These are phyloP conservation scores for Podocnemis expansa DNA, from an alignment of 2,113 vertebrate species.

Conservation along the genomic window DNA sequence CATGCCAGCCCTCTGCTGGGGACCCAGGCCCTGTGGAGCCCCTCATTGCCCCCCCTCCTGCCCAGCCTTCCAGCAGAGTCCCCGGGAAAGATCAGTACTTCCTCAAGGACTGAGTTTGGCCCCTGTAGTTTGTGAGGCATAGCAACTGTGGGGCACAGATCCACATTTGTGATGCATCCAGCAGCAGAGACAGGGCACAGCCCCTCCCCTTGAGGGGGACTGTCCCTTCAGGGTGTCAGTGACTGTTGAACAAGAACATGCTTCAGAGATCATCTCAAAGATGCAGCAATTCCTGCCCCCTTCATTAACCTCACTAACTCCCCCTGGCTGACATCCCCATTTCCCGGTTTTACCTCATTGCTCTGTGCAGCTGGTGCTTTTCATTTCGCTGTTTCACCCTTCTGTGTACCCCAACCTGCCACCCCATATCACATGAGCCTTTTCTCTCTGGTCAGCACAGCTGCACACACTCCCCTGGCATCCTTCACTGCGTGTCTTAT, in stretches of 20 bases:
- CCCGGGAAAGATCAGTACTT: background rate
- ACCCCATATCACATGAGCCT: background rate
- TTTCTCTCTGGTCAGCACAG: background rate
- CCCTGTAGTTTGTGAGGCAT: background rate
- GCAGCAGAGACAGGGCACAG: background rate
- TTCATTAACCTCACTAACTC: background rate
- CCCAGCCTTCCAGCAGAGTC: background rate
- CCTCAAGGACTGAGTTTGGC: background rate
- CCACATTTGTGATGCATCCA: background rate
- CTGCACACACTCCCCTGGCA: background rate
- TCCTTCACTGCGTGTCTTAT: background rate
- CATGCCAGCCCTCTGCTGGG: background rate
- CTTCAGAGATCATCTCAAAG: background rate
- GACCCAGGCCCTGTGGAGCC: background rate
- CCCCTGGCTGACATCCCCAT: fast-evolving
- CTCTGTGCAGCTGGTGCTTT: background rate
- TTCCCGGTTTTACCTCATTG: background rate
- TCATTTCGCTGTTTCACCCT: background rate
- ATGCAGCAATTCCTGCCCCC: background rate
- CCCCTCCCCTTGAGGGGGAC: background rate
- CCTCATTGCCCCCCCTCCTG: background rate
- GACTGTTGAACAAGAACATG: background rate
- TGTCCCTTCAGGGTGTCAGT: background rate
- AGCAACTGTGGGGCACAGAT: background rate
- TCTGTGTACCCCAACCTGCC: background rate